Conservation (phyloP, 2,888 invertebrate genomes). For the Melanostoma mellinum region DNA sequence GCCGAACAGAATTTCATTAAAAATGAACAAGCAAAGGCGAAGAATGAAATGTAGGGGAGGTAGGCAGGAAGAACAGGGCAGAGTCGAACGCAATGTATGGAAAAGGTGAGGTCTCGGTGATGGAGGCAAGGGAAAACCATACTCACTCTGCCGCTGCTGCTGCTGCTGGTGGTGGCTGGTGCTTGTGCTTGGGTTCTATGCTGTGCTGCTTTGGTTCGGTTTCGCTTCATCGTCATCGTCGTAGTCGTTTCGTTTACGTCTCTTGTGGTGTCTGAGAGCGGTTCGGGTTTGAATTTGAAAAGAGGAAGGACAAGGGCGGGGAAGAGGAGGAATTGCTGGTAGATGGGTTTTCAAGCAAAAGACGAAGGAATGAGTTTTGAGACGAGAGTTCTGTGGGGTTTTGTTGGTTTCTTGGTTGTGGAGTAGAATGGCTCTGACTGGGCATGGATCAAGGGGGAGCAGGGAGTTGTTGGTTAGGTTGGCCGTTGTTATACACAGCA, state of each 20-base stretch:
- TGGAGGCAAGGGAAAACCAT: constrained; percentile 2
- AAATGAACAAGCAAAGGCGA: constrained; percentile 73
- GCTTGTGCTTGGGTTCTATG: background rate
- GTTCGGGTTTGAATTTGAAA: background rate
- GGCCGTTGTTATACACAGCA: constrained; percentile 57
- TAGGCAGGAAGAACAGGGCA: constrained; percentile 27
- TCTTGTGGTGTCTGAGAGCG: constrained; percentile 52
- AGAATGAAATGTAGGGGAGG: constrained; percentile 65
- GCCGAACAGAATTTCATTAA: constrained; percentile 73
- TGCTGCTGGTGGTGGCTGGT: background rate
- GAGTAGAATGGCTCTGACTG: constrained; percentile 20
- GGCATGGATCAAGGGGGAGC: background rate
- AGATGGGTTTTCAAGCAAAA: constrained; percentile 20
- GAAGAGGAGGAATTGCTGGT: constrained; percentile 25
- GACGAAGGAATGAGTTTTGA: constrained; percentile 32
- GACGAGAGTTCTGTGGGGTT: constrained; percentile 37
- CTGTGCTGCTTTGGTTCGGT: constrained; percentile 64
- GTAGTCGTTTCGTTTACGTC: constrained; percentile 67
- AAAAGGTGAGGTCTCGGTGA: constrained; percentile 26
- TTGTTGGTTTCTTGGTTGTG: constrained; percentile 37
- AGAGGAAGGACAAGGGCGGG: constrained; percentile 12
- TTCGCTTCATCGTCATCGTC: constrained; percentile 60
- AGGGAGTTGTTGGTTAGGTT: constrained; percentile 20
- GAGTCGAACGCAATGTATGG: constrained; percentile 17
- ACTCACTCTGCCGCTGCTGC: constrained; percentile 34